Evolutionary conservation across 1,140 invertebrate genomes (phyloP), one percentile per base, ranked within the genome.

Genomic region (Parapsyche elsis): DNA sequence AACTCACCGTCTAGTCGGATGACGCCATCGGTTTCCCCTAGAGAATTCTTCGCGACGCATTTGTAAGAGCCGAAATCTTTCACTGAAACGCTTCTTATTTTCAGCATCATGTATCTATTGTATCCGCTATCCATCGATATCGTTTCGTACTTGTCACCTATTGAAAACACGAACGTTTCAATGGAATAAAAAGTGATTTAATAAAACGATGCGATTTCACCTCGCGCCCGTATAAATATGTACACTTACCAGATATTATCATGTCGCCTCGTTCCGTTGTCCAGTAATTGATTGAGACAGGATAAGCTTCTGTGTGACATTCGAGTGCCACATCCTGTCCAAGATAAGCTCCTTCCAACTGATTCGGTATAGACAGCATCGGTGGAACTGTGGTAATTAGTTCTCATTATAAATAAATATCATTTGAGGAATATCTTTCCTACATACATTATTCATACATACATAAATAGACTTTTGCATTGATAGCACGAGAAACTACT

Each of bases 21-120:
- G 61, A 94, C 92, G 16, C 96, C 96, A 86, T 97, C 95, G 10
- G 97, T 98, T 85, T 95, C 95, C 46, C 97, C 97, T 9, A 98
- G 90, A 16, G 95, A 95, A 89, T 98, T 99, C 87, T 97, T 97
- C 9, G 97, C 97, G 26, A 98, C 94, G 86, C 97, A 99, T 86
- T 94, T 94, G 89, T 96, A 97, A 9, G 94, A 95, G 61, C 94
- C 95, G 86, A 96, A 97, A 87, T 97, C 96, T 81, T 90, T 91
- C 76, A 90, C 88, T 19, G 92, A 92, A 53, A 96, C 92, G 86
- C 93, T 93, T 70, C 93, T 91, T 85, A 97, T 95, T 88, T 95
- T 96, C 83, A 97, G 91, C 90, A 93, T 94, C 95, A 97, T 96
- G 89, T 94, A 94, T 85, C 95, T 94, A 85, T 93, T 95, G 88